Evolutionary conservation across 2,888 invertebrate species (phyloP).

Genomic region (Neoitamus cyanurus): DNA sequence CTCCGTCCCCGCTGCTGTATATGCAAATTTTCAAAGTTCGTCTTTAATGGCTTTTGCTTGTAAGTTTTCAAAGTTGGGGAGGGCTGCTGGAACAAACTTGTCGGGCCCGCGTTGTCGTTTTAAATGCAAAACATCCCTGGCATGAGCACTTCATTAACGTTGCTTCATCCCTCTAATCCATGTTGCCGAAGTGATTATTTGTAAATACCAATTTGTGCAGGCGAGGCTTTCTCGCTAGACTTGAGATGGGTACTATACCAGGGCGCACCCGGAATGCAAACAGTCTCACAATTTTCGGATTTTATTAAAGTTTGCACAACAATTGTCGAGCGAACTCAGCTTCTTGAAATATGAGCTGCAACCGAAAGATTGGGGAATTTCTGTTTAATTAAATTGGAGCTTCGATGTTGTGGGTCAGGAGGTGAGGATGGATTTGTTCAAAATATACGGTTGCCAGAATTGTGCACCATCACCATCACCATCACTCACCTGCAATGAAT

Average conservation of each 20-base stretch:
- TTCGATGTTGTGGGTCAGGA: not conserved
- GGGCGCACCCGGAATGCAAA: not conserved
- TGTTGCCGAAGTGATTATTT: constrained; percentile 19
- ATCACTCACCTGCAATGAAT: not conserved
- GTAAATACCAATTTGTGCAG: constrained; percentile 33
- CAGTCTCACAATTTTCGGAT: not conserved
- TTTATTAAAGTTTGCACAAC: not conserved
- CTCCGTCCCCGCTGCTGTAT: not conserved
- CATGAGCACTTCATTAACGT: constrained; percentile 27
- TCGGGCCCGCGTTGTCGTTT: not conserved
- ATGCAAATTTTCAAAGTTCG: not conserved
- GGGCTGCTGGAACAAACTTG: not conserved
- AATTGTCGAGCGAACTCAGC: not conserved
- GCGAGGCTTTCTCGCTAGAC: not conserved
- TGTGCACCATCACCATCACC: not conserved
- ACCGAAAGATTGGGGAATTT: not conserved
- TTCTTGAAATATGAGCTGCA: not conserved
- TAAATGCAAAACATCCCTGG: not conserved
- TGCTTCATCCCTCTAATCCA: constrained; percentile 25
- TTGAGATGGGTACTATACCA: not conserved
- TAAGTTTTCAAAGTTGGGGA: not conserved
- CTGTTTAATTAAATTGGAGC: not conserved
- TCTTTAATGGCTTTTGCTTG: not conserved
- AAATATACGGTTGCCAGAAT: not conserved
- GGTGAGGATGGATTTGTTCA: not conserved